Evolutionary conservation across 2,113 vertebrate species (phyloP).

Genomic region (Protobothrops flavoviridis): DNA sequence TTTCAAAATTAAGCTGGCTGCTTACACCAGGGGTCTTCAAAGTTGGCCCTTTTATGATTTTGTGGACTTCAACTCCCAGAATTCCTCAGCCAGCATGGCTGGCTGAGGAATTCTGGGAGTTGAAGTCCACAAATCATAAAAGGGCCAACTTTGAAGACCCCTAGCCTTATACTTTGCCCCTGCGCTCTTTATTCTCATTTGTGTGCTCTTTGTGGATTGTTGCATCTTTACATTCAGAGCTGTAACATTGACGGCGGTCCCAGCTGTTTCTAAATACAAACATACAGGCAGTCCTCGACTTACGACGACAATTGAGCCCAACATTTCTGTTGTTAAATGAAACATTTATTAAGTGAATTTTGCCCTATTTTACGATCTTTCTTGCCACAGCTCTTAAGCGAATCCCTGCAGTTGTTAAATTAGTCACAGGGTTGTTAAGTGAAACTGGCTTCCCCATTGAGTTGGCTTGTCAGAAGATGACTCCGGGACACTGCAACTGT

Average conservation of each 20-base stretch:
- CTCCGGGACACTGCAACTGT: no score
- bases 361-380: not conserved
- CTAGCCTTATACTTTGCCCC: not conserved
- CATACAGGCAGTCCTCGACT: not conserved
- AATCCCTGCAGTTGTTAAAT: not conserved
- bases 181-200: not conserved
- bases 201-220: no score
- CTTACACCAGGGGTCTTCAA: not conserved
- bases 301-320: not conserved
- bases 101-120: no score
- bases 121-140: no score
- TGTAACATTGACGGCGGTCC: not conserved
- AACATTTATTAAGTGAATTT: not conserved
- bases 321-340: not conserved
- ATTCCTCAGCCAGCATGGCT: no score
- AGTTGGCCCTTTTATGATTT: no score
- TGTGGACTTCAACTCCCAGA: no score
- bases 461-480: not conserved
- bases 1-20: not conserved
- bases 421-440: not conserved
- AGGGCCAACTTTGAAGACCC: no score
- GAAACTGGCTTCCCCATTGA: not conserved
- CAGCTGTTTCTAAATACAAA: not conserved
- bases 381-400: not conserved
- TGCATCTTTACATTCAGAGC: not conserved